Evolutionary conservation across 2,888 invertebrate genomes (phyloP).

Genomic region (Pachliopta kotzebuea): DNA sequence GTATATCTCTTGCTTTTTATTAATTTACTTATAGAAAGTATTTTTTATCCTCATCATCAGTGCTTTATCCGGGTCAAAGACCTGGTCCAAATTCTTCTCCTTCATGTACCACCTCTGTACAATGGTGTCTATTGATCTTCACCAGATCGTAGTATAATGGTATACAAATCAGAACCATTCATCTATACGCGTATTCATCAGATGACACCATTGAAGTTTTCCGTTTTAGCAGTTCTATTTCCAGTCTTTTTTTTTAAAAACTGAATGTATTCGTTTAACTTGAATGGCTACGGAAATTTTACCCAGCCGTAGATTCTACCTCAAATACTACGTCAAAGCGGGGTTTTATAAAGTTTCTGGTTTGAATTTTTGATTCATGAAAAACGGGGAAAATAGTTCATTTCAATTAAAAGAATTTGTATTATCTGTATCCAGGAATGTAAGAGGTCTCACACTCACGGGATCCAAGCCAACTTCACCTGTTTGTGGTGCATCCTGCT

Average conservation of each 20-base stretch:
- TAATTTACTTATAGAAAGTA: too few species aligned
- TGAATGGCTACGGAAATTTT: not conserved
- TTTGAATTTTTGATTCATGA: not conserved
- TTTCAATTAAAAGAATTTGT: not conserved
- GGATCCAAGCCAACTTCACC: too few species aligned
- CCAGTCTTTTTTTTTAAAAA: not conserved
- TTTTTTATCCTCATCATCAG: too few species aligned
- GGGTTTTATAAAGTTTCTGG: not conserved
- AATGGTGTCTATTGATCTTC: too few species aligned
- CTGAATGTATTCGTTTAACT: slow-evolving; percentile 3
- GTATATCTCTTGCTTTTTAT: too few species aligned
- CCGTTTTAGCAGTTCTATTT: not conserved
- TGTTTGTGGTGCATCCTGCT: too few species aligned
- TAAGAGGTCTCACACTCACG: too few species aligned
- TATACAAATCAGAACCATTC: not conserved
- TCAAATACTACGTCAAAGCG: not conserved
- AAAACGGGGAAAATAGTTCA: not conserved
- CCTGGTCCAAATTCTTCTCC: too few species aligned
- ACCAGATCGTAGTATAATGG: too few species aligned
- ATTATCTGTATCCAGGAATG: too few species aligned
- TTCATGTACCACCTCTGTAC: too few species aligned
- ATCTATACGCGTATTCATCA: not conserved
- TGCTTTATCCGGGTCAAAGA: too few species aligned
- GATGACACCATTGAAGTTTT: not conserved
- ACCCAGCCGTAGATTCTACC: not conserved